Percentiles rank a stretch among this genome's conserved stretches.
Evolutionary conservation across 2,113 vertebrate species (phyloP).

Genomic region (Mesoclemmys tuberculata): DNA sequence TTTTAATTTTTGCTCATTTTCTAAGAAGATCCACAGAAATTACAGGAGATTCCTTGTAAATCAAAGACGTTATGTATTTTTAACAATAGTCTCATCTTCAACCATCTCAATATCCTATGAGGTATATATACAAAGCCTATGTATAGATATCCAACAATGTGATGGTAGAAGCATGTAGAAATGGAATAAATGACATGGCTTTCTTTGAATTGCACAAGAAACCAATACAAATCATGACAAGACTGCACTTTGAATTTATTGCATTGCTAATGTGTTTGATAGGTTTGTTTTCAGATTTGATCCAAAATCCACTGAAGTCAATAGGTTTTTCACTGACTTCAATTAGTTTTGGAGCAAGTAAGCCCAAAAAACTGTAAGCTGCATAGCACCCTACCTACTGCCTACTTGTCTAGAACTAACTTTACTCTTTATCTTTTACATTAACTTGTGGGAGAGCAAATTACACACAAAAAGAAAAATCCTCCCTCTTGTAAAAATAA

Average conservation of each 20-base stretch:
- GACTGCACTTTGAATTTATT: background rate
- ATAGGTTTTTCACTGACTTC: background rate
- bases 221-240: background rate
- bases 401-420: background rate
- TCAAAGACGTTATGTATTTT: background rate
- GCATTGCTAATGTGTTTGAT: background rate
- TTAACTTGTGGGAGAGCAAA: background rate
- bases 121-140: too few relatives aligned
- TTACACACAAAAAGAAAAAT: background rate
- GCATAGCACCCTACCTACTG: background rate
- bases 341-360: background rate
- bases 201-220: background rate
- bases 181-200: accelerated
- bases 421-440: background rate
- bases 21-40: background rate
- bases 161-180: background rate
- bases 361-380: background rate
- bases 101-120: background rate
- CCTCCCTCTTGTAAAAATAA: background rate
- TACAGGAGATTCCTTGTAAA: background rate
- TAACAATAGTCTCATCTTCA: background rate
- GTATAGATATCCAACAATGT: background rate
- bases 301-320: background rate
- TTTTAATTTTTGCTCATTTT: background rate
- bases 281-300: background rate